Evolutionary conservation across 2,888 invertebrate species (phyloP).

Genomic region (Conomelus anceps): DNA sequence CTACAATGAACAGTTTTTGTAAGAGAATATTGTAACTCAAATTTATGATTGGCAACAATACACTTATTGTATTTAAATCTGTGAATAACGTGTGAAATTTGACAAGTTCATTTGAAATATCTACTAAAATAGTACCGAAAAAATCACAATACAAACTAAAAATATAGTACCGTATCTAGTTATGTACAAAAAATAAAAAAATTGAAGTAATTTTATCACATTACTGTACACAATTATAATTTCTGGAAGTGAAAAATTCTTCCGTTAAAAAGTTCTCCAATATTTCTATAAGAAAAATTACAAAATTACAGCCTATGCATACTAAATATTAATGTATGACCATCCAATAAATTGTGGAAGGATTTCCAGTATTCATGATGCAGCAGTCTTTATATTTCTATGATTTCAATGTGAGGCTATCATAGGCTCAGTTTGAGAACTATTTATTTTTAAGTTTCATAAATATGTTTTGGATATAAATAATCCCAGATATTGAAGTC

Average conservation of each 20-base stretch:
- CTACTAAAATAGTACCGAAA: neutral
- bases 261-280: neutral
- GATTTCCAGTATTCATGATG: neutral
- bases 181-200: neutral
- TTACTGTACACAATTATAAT: neutral
- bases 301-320: neutral
- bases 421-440: neutral
- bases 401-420: neutral
- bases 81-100: neutral
- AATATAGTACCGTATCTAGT: neutral
- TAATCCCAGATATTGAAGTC: neutral
- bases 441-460: neutral
- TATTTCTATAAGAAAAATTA: neutral
- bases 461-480: neutral
- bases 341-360: neutral
- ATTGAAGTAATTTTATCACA: neutral
- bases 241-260: neutral
- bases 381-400: neutral
- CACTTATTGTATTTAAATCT: no score
- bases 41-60: no score
- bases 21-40: neutral
- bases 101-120: neutral
- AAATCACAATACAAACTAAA: neutral
- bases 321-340: neutral
- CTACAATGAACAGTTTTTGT: no score